Base-by-base conservation (phyloP, 2,888 invertebrate genomes). In the Netelia virgata region DNA sequence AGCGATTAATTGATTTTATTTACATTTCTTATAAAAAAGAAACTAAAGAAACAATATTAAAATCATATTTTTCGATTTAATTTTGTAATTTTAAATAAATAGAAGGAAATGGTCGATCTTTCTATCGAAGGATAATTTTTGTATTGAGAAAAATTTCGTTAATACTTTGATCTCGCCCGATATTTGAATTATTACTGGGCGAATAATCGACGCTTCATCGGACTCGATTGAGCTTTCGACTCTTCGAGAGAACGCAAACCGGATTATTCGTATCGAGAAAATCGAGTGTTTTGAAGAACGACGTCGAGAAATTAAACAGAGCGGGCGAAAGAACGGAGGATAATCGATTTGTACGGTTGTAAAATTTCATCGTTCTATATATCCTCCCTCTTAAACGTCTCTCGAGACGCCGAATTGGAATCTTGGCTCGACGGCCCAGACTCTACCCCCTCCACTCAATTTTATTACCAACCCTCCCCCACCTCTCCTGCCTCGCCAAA, bases 351-450 rank as follows among this genome's bases (percentile, higher is more conserved):
- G 23, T 36, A 28, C 23, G 55, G 28, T 59, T 61, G 53, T 76
- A 80, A 72, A 79, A 70, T 61, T 16, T 53, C 3, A 47, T 47
- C 10, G 47, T 28, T 18, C 41, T 20, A 47, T 50, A 78, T 70
- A 57, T 57, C 9, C 3, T 53, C 66, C 55, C 23, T 76, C 63
- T 72, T n/a, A 64, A 63, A 47, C 50, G 41, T 64, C 47, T 69
- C 55, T 43, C 63, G 79, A 78, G 72, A 76, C 63, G 84, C 73
- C 69, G 84, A 84, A 55, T 61, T 53, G 66, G 59, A 69, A 20
- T 68, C 16, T 84, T 81, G 73, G 69, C 80, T 72, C 76, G n/a
- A 36, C 36, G 23, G 43, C 63, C 63, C 55, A 79, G 55, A 64
- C 78, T 64, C 55, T 50, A 64, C 78, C 55, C 64, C 47, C 77